Evolutionary conservation across 2,797 vertebrate genomes (phyloP), one percentile per base, ranked within the genome.

Genomic region (Poecile montanus): DNA sequence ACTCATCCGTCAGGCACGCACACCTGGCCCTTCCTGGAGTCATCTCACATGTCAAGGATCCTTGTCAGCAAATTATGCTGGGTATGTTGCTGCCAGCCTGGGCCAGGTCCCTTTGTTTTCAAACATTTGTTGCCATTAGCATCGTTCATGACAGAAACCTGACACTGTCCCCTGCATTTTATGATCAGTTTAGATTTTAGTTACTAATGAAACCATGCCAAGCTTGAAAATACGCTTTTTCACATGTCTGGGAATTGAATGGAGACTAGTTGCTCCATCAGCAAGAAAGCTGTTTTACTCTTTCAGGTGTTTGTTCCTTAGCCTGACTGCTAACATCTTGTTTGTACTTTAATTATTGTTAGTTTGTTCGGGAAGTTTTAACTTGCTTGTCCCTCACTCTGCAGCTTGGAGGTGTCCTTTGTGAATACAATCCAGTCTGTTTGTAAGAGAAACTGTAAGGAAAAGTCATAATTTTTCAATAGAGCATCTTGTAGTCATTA

Each of bases 1-100:
- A 0, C 48, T 45, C 9, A 3, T 26, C 61, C 3, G 0, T 2
- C 4, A 6, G 65, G 27, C n/a, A 67, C 0, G 0, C 23, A 62
- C 29, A 16, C n/a, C 76, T 45, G 53, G 40, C 19, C 70, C 57
- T 60, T 77, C 18, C 30, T 32, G 12, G 50, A 20, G 21, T 16
- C 32, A 72, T 6, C 56, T 78, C 30, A 12, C 29, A 3, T 0
- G 5, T 32, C 79, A 42, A 13, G 65, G 42, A 27, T 27, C 32
- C 42, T 60, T 45, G 32, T 57, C 73, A 91, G 54, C 50, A 78
- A 42, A n/a, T 54, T 3, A 3, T 1, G 11, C n/a, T 12, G 44
- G 44, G 27, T 6, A 5, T 4, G 27, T 1, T 30, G 61, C 53
- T 71, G 54, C 57, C 75, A 73, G 34, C 30, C 79, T 58, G 22